phyloP scores from a whole-genome alignment of 2,888 invertebrate species.

The Oscheius sp. region DNA sequence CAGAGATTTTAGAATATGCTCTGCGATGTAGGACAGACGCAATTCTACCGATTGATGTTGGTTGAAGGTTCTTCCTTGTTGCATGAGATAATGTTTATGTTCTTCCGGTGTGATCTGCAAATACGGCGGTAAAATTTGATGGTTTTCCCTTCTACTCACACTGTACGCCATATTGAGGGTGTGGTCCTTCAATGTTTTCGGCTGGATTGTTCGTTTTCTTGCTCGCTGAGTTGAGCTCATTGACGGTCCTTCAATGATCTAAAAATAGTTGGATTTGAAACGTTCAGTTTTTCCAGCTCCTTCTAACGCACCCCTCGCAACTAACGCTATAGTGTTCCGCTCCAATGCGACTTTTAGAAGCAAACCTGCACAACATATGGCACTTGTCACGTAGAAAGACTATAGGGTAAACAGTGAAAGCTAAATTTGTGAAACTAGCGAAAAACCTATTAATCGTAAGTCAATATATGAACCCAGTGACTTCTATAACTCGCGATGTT shows the following conservation, averaged over 20 bases:
- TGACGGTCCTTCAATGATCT: conserved; percentile 28
- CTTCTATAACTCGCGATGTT: too few species aligned
- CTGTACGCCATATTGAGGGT: conserved; percentile 23
- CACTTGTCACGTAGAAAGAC: conserved; percentile 18
- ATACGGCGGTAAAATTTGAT: neutral
- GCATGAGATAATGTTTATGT: conserved; percentile 14
- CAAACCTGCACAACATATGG: conserved; percentile 11
- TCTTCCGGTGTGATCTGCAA: conserved; percentile 26
- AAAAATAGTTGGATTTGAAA: neutral
- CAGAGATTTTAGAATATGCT: conserved; percentile 63
- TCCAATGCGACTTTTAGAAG: conserved; percentile 13
- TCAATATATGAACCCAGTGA: too few species aligned
- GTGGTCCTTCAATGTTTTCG: conserved; percentile 19
- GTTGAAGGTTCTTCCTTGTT: conserved; percentile 23
- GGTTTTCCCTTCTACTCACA: neutral
- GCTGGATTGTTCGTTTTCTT: neutral
- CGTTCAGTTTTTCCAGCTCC: neutral
- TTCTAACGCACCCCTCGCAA: conserved; percentile 1
- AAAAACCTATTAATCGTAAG: neutral
- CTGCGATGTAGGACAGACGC: conserved; percentile 52
- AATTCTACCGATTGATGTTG: conserved; percentile 24
- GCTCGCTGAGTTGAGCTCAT: neutral
- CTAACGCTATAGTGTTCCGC: too few species aligned
- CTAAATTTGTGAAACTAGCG: neutral
- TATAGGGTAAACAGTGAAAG: neutral